phyloP scores from a whole-genome alignment of 2,797 vertebrate species.

The Otolemur crassicaudatus region DNA sequence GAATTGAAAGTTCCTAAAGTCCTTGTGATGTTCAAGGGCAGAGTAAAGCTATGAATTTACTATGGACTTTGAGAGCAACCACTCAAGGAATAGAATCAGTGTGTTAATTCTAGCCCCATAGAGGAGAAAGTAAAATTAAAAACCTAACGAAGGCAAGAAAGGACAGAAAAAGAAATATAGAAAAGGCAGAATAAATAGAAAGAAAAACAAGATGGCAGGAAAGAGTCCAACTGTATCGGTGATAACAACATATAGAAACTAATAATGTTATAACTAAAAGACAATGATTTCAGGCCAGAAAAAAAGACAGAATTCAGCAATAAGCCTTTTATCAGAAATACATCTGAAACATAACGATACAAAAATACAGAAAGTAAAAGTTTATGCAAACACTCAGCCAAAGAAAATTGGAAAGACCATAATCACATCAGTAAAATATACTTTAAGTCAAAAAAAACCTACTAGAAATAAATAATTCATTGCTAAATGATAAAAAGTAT shows the following conservation, averaged over 20 bases:
- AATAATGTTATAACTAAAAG: neutral
- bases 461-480: neutral
- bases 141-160: neutral
- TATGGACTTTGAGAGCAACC: no score
- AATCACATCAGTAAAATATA: neutral
- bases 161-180: neutral
- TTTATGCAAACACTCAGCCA: neutral
- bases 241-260: rapidly evolving
- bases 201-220: neutral
- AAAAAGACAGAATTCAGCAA: neutral
- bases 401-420: neutral
- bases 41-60: no score
- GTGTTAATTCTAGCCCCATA: rapidly evolving
- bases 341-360: neutral
- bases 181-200: neutral
- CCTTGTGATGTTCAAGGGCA: neutral
- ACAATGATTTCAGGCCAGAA: neutral
- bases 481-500: neutral
- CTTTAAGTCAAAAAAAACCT: neutral
- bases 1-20: neutral
- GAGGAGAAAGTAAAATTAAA: neutral
- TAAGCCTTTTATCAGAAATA: neutral
- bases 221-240: rapidly evolving
- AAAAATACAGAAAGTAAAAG: neutral
- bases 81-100: neutral